Conservation (phyloP, 2,113 vertebrate species). For the Diadophis punctatus region DNA sequence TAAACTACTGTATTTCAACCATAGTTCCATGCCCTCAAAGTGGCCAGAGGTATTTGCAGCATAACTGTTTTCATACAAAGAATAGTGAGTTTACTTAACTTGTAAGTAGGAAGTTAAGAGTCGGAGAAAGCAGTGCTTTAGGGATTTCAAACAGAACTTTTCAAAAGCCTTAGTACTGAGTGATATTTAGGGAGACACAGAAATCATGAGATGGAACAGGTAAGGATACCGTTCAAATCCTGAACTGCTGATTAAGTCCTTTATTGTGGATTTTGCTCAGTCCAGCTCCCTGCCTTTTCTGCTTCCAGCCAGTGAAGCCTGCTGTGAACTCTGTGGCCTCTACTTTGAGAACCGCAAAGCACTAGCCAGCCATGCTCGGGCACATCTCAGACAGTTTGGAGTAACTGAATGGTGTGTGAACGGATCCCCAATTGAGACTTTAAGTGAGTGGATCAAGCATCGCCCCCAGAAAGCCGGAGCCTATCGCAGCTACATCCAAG, state of each 20-base stretch:
- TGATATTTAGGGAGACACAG: not conserved
- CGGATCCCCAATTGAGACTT: slow-evolving; percentile 94
- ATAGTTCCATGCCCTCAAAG: not conserved
- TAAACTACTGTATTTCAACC: not conserved
- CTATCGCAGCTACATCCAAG: slow-evolving; percentile 90
- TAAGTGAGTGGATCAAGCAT: slow-evolving; percentile 96
- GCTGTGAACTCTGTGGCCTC: slow-evolving; percentile 92
- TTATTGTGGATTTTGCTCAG: slow-evolving; percentile 34
- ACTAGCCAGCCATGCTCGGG: slow-evolving; percentile 89
- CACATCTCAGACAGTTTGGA: slow-evolving; percentile 93
- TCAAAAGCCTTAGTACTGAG: not conserved
- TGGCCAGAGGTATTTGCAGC: not conserved
- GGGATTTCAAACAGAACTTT: not conserved
- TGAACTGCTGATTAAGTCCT: not conserved
- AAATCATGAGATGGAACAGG: not conserved
- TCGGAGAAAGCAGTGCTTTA: not conserved
- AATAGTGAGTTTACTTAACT: not conserved
- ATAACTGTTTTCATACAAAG: not conserved
- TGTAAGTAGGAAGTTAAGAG: not conserved
- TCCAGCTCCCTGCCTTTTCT: slow-evolving; percentile 37
- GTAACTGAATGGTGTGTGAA: slow-evolving; percentile 98
- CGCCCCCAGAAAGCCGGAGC: slow-evolving; percentile 89
- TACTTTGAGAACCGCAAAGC: slow-evolving; percentile 97
- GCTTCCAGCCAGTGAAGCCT: slow-evolving; percentile 76
- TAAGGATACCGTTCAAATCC: not conserved